Base-by-base conservation (phyloP, 1,140 invertebrate species). In the Drosophila pseudoobscura region DNA sequence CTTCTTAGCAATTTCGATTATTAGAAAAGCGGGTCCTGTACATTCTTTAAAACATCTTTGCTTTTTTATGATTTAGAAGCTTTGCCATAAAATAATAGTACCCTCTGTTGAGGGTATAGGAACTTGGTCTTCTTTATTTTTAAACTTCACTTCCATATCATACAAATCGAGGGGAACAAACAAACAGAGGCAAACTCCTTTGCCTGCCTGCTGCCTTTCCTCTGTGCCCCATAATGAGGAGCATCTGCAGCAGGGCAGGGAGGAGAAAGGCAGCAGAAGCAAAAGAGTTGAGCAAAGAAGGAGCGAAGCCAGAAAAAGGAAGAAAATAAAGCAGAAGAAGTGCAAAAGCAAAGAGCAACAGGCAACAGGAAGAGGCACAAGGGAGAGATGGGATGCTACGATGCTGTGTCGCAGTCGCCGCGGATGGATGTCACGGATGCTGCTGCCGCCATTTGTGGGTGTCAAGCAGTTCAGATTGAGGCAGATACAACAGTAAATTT, bases 401-500 rank as follows among this genome's bases (percentile, higher is more conserved):
- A 39, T 39, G 35, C 35, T 39, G 35, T 13, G 35, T 39, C 35
- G 35, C 35, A 39, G 35, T 39, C 11, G 35, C 11, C 44, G 43
- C 60, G 39, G 52, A 31, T 11, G 51, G 29, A 78, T 74, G 44
- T 47, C 61, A 65, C 50, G 54, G 53, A 46, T 58, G 45, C 26
- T 46, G 65, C 52, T 62, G 68, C 61, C 77, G 66, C 68, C 78
- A 83, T 77, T 90, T 89, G 89, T 90, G 89, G 89, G 89, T 89
- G 89, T 90, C 89, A 75, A 74, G 74, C 72, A 80, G 73, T 77
- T 88, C 73, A 73, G 65, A 60, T 70, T 70, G 45, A 53, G 69
- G 49, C 63, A 63, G 77, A 76, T 79, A 87, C 88, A 85, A 72
- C 83, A 89, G 89, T 90, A 64, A 80, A 88, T 88, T 78, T 80